Conservation (phyloP, 2,113 vertebrate species). For the Chloroceryle aenea region DNA sequence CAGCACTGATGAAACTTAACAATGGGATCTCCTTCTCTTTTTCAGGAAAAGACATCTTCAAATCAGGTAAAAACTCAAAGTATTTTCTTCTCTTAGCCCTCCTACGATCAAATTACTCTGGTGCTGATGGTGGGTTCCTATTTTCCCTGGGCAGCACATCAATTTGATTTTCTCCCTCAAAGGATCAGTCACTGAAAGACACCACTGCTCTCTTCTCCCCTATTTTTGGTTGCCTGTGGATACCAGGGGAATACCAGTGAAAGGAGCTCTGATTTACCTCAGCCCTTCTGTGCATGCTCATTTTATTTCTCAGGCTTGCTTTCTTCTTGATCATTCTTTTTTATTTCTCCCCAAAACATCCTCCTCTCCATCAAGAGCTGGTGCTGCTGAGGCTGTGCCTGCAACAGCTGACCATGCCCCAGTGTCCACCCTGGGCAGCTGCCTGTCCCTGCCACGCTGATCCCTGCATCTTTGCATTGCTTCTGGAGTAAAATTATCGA, state of each 20-base stretch:
- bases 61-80: background rate
- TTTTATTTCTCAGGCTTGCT: background rate
- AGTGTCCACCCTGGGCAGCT: background rate
- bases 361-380: background rate
- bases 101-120: background rate
- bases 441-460: background rate
- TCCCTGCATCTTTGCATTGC: background rate
- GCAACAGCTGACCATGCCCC: background rate
- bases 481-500: background rate
- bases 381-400: background rate
- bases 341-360: background rate
- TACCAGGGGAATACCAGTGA: background rate
- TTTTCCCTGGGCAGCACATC: background rate
- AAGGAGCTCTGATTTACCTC: background rate
- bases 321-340: background rate
- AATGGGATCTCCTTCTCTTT: background rate
- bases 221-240: background rate
- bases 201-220: background rate
- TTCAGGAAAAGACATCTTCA: background rate
- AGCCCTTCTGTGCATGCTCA: background rate
- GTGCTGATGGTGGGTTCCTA: background rate
- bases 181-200: background rate
- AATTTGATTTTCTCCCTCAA: slow-evolving; percentile 30
- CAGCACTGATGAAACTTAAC: background rate
- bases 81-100: background rate